phyloP scores from a whole-genome alignment of 1,140 invertebrate species.

The Manduca sexta region DNA sequence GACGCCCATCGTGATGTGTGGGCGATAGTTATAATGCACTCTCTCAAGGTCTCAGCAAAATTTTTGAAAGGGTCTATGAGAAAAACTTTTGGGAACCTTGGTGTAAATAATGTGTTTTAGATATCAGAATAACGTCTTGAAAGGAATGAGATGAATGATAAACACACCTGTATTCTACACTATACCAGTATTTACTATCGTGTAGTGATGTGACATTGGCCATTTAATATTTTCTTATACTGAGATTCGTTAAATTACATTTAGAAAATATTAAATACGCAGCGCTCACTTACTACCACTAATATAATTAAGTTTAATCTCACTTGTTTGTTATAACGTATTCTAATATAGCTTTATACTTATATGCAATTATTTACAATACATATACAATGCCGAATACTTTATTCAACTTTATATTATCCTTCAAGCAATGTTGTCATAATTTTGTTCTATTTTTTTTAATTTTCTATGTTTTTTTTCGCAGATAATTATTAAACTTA shows the following conservation, averaged over 20 bases:
- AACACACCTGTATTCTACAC: slow-evolving; percentile 1
- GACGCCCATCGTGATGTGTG: too few relatives aligned
- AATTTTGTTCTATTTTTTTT: neutral
- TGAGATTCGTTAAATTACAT: slow-evolving; percentile 27
- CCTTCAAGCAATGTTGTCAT: slow-evolving; percentile 17
- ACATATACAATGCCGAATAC: slow-evolving; percentile 24
- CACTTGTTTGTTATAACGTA: slow-evolving; percentile 66
- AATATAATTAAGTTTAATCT: slow-evolving; percentile 64
- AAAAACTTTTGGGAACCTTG: too few relatives aligned
- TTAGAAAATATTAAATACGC: slow-evolving; percentile 46
- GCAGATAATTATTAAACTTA: too few relatives aligned
- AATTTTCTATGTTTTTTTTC: neutral
- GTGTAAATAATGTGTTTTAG: too few relatives aligned
- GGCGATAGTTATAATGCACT: too few relatives aligned
- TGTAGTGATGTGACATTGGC: slow-evolving; percentile 11
- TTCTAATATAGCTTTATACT: slow-evolving; percentile 62
- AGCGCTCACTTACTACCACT: slow-evolving; percentile 38
- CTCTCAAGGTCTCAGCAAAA: too few relatives aligned
- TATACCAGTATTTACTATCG: neutral
- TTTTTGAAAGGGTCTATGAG: too few relatives aligned
- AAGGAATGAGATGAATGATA: neutral
- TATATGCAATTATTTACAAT: slow-evolving; percentile 64
- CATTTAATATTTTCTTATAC: slow-evolving; percentile 32
- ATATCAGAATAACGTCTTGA: too few relatives aligned
- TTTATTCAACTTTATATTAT: slow-evolving; percentile 27